phyloP scores from a whole-genome alignment of 2,113 vertebrate species.

The Corydoras maculifer region DNA sequence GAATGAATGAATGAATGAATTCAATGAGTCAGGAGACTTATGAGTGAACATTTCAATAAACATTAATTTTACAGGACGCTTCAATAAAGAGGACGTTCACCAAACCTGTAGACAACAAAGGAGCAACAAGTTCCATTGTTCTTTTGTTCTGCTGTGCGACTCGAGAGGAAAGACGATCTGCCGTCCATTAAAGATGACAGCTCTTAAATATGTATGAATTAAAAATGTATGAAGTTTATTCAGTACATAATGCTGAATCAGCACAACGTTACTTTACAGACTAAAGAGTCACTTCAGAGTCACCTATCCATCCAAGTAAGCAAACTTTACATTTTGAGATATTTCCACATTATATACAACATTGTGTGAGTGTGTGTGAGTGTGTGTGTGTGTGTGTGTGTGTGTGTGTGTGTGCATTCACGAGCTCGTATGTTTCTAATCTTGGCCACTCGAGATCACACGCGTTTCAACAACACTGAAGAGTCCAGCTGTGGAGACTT shows the following conservation, averaged over 20 bases:
- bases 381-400: neutral
- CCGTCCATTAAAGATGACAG: neutral
- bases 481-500: conserved; percentile 42
- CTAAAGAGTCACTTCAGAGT: neutral
- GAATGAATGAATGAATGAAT: too few relatives aligned
- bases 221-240: conserved; percentile 3
- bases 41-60: too few relatives aligned
- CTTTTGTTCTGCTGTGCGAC: neutral
- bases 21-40: too few relatives aligned
- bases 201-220: neutral
- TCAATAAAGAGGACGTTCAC: too few relatives aligned
- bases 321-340: neutral
- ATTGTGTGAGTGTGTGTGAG: conserved; percentile 10
- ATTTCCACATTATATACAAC: neutral
- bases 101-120: too few relatives aligned
- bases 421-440: conserved; percentile 16
- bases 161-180: neutral
- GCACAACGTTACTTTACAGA: neutral
- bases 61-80: too few relatives aligned
- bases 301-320: too few relatives aligned
- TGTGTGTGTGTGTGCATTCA: neutral
- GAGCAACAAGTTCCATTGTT: neutral
- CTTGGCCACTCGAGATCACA: conserved; percentile 1
- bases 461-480: conserved; percentile 12
- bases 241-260: neutral